These are phyloP conservation scores for Zaprionus gabonicus DNA, from an alignment of 1,140 invertebrate species.

Conservation along the genomic window DNA sequence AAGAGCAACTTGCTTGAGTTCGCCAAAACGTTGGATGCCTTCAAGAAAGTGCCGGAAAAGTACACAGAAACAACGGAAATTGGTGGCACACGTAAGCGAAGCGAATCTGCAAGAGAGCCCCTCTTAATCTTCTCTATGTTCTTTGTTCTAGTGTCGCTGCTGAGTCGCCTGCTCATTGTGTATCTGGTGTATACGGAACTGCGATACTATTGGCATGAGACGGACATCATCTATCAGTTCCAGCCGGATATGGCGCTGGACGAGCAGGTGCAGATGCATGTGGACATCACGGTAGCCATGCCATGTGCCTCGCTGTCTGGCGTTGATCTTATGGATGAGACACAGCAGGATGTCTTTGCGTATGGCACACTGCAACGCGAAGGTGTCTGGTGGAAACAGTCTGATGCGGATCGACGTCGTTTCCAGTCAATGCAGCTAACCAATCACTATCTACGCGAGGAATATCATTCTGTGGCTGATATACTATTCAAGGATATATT, in stretches of 20 bases:
- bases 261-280: slow-evolving; percentile 95
- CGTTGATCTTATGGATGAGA: slow-evolving; percentile 97
- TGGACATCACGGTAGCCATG: slow-evolving; percentile 98
- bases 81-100: slow-evolving; percentile 90
- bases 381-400: slow-evolving; percentile 95
- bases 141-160: slow-evolving; percentile 89
- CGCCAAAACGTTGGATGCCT: slow-evolving; percentile 94
- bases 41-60: slow-evolving; percentile 94
- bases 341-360: slow-evolving; percentile 93
- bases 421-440: slow-evolving; percentile 92
- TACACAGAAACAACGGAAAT: slow-evolving; percentile 93
- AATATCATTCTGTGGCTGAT: slow-evolving; percentile 95
- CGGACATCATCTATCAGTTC: slow-evolving; percentile 94
- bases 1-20: slow-evolving; percentile 88
- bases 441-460: slow-evolving; percentile 95
- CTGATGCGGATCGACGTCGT: slow-evolving; percentile 89
- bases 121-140: neutral
- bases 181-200: slow-evolving; percentile 94
- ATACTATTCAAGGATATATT: slow-evolving; percentile 75
- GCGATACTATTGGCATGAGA: slow-evolving; percentile 93
- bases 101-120: neutral
- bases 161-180: slow-evolving; percentile 91
- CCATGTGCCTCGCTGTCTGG: slow-evolving; percentile 93
- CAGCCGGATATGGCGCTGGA: slow-evolving; percentile 95
- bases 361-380: slow-evolving; percentile 94